Evolutionary conservation across 2,888 invertebrate species (phyloP).

Genomic region (Catocala nupta): DNA sequence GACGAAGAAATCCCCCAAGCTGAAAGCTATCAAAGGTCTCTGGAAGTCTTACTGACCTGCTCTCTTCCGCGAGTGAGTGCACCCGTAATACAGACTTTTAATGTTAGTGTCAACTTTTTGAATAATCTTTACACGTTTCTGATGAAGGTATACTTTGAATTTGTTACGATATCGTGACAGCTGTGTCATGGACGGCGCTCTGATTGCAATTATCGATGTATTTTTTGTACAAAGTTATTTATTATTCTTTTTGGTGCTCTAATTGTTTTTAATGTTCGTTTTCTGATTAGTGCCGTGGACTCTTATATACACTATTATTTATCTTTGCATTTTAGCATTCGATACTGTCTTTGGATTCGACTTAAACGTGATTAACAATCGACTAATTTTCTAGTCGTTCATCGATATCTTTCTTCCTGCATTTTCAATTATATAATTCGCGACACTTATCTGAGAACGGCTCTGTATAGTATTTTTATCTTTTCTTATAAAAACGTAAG

Average conservation of each 20-base stretch:
- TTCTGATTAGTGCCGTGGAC: constrained; percentile 10
- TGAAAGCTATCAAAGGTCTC: constrained; percentile 82
- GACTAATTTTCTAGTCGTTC: not conserved
- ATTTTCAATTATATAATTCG: not conserved
- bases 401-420: constrained; percentile 22
- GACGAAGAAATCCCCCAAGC: constrained; percentile 80
- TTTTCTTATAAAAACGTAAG: constrained; percentile 68
- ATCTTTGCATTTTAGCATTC: not conserved
- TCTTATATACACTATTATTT: not conserved
- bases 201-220: constrained; percentile 17
- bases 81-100: constrained; percentile 15
- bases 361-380: constrained; percentile 1
- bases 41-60: constrained; percentile 81
- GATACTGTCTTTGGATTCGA: not conserved
- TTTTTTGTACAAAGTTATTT: constrained; percentile 31
- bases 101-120: constrained; percentile 39
- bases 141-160: not conserved
- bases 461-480: constrained; percentile 35
- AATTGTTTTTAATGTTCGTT: constrained; percentile 12
- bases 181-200: not conserved
- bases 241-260: constrained; percentile 31
- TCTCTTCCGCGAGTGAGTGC: constrained; percentile 14
- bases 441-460: constrained; percentile 16
- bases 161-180: constrained; percentile 6
- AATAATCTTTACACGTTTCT: constrained; percentile 23